Conservation (phyloP, 2,888 invertebrate species). For the Eulithis prunata region DNA sequence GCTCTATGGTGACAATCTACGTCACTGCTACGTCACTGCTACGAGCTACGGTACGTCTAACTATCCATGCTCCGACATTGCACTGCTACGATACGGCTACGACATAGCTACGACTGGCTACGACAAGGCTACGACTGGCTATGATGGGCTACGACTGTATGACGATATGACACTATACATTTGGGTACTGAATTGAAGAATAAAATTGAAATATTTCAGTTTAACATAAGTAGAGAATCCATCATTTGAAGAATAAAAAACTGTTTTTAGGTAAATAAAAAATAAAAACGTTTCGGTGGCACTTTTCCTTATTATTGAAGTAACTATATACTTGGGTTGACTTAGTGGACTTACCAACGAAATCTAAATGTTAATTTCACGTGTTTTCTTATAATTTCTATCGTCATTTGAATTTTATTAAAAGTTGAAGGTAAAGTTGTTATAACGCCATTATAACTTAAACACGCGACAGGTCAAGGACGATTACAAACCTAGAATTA, state of each 20-base stretch:
- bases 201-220: too few species aligned
- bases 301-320: neutral
- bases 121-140: neutral
- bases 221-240: too few species aligned
- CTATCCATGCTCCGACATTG: too few species aligned
- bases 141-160: too few species aligned
- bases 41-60: too few species aligned
- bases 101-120: neutral
- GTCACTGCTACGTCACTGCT: too few species aligned
- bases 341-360: slow-evolving; percentile 1
- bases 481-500: slow-evolving; percentile 39
- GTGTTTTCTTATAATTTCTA: slow-evolving; percentile 26
- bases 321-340: neutral
- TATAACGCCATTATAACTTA: slow-evolving; percentile 59
- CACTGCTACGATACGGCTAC: neutral
- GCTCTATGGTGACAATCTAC: too few species aligned
- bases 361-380: slow-evolving; percentile 20
- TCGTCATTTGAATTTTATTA: slow-evolving; percentile 33
- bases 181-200: too few species aligned
- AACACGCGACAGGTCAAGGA: slow-evolving; percentile 77
- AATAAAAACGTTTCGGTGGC: too few species aligned
- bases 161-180: too few species aligned
- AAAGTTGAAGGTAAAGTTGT: slow-evolving; percentile 51
- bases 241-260: too few species aligned
- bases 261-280: too few species aligned